Evolutionary conservation across 1,140 invertebrate genomes (phyloP), one percentile per base, ranked within the genome.

Genomic region (Portunus trituberculatus): DNA sequence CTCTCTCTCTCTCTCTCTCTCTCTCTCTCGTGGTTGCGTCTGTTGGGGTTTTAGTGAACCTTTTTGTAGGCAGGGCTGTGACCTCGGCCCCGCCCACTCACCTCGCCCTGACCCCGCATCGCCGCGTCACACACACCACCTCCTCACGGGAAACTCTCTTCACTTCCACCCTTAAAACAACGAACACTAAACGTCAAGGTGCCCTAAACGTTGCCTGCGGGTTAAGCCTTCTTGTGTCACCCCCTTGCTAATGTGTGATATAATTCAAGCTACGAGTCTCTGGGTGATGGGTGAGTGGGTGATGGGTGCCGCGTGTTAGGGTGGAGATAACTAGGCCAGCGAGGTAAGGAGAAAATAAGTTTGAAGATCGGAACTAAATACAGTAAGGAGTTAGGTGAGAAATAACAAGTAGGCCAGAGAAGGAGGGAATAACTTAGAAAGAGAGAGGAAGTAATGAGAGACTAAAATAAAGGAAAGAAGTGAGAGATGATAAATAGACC

Each of bases 41-140:
- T 76, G 67, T 76, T 6, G 6, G 39, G 39, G 67, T n/a, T 76
- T 76, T 20, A 76, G 67, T 76, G 67, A 76, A 25, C 7, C 20
- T 76, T 76, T 76, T 76, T 76, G 67, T 7, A 20, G 67, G 67
- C 67, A 76, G 67, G 1, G 67, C 25, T 25, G 25, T 76, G 67
- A 76, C 67, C 67, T 76, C 67, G 67, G 52, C 67, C 67, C 67
- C 67, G 67, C 67, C 67, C 67, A 76, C 67, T n/a, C 67, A 76
- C 67, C 25, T 76, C 67, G 20, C 67, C 67, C 67, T 76, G 67
- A 76, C 67, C 67, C 67, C 67, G 12, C 12, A 76, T 76, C 20
- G 67, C 20, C 67, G 12, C 8, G 20, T 2, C 67, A 25, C 67
- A 76, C 25, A 76, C 20, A 16, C 67, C 12, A 76, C 12, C 0